These are phyloP conservation scores for Holocentrus rufus DNA, from an alignment of 2,797 vertebrate genomes.

Conservation along the genomic window DNA sequence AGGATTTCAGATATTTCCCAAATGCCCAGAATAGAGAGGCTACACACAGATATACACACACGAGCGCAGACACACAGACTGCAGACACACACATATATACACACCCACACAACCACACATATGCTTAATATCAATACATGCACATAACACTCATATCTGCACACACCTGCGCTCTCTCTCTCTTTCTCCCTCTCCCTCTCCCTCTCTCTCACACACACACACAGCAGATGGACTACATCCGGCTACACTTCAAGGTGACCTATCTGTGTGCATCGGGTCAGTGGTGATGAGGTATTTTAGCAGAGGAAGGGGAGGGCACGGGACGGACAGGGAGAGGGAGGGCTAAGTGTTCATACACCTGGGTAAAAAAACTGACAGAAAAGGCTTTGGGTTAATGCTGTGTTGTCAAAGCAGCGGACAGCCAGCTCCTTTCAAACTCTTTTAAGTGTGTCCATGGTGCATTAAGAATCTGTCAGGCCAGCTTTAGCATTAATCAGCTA, in stretches of 20 bases:
- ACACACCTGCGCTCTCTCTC: constrained; percentile 11
- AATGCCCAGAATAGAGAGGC: constrained; percentile 60
- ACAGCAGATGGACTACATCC: constrained; percentile 56
- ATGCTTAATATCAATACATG: constrained; percentile 51
- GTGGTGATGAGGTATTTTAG: constrained; percentile 40
- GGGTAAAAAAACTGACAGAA: constrained; percentile 57
- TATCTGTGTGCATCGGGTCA: constrained; percentile 63
- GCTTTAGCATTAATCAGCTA: constrained; percentile 80
- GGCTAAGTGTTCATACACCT: constrained; percentile 49
- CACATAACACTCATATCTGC: constrained; percentile 31
- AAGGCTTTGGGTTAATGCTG: constrained; percentile 72
- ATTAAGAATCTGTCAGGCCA: constrained; percentile 77
- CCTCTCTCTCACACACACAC: too few species aligned
- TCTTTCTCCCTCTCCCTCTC: constrained; percentile 14
- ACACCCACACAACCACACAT: constrained; percentile 38
- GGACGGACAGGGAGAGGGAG: constrained; percentile 21
- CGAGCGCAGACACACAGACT: constrained; percentile 33
- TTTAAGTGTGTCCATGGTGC: constrained; percentile 73
- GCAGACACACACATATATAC: constrained; percentile 47
- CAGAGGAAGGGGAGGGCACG: constrained; percentile 24
- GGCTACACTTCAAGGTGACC: constrained; percentile 73
- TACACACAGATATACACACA: constrained; percentile 49
- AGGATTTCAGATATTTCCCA: constrained; percentile 66
- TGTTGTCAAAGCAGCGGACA: constrained; percentile 65
- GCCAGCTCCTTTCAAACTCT: constrained; percentile 60